Percentiles rank a stretch among this genome's conserved stretches.
phyloP scores from a whole-genome alignment of 1,140 invertebrate species.

The Cydia amplana region DNA sequence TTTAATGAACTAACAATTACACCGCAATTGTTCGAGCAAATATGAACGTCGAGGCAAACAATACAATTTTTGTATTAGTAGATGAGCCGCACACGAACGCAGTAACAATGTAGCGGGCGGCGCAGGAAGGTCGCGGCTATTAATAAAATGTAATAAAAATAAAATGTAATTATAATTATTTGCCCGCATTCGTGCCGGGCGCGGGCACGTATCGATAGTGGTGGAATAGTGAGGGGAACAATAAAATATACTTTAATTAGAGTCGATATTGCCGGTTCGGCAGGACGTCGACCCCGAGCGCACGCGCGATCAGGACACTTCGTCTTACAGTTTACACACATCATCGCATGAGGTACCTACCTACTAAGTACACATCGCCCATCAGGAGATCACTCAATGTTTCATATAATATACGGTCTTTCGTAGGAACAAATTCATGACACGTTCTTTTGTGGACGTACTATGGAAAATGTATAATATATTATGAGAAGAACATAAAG shows the following conservation, averaged over 20 bases:
- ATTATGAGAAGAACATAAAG: too few species aligned
- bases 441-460: too few species aligned
- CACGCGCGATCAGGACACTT: conserved; percentile 50
- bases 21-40: background rate
- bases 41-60: conserved; percentile 20
- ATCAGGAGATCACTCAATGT: too few species aligned
- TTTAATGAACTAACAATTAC: background rate
- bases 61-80: conserved; percentile 28
- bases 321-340: conserved; percentile 32
- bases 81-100: conserved; percentile 35
- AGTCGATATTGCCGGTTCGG: conserved; percentile 56
- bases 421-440: too few species aligned
- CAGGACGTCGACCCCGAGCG: conserved; percentile 59
- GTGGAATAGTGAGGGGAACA: conserved; percentile 62
- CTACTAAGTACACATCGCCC: background rate
- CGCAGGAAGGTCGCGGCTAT: conserved; percentile 53
- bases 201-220: conserved; percentile 50
- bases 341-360: background rate
- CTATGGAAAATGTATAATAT: too few species aligned
- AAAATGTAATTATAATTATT: conserved; percentile 74
- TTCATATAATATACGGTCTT: too few species aligned
- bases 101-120: conserved; percentile 50
- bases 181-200: conserved; percentile 67
- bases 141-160: conserved; percentile 69
- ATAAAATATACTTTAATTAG: conserved; percentile 78